A percentile compares a stretch with the other conserved stretches of the same genome.
These are phyloP conservation scores for Syrista parreyssii DNA, from an alignment of 2,888 invertebrate species.

Conservation along the genomic window DNA sequence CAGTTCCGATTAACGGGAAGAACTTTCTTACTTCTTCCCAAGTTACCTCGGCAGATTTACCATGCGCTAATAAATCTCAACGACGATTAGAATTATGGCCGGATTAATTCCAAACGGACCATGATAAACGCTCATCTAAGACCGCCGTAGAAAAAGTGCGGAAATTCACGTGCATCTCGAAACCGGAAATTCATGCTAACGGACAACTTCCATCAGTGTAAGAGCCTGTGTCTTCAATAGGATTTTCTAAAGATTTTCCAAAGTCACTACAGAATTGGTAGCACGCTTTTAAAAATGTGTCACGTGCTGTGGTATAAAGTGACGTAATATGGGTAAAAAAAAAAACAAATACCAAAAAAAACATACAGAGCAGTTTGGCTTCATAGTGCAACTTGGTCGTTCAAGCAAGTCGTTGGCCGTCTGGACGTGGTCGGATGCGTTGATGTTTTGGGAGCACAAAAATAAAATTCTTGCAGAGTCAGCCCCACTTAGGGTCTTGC, in stretches of 20 bases:
- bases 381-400: neutral
- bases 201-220: neutral
- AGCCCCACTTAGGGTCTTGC: constrained; percentile 31
- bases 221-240: neutral
- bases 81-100: constrained; percentile 48
- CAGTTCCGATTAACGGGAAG: neutral
- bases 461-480: constrained; percentile 45
- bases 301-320: neutral
- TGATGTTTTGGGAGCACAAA: constrained; percentile 31
- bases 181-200: neutral
- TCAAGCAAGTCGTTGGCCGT: neutral
- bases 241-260: neutral
- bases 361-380: neutral
- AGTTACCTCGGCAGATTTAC: constrained; percentile 12
- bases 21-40: constrained; percentile 10
- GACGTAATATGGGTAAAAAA: neutral
- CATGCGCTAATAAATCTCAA: constrained; percentile 40
- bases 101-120: constrained; percentile 47
- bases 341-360: neutral
- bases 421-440: constrained; percentile 7
- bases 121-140: constrained; percentile 43
- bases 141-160: neutral
- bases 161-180: neutral
- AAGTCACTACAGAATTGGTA: neutral
- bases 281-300: neutral